Evolutionary conservation across 1,140 invertebrate genomes (phyloP).

Genomic region (Scylla paramamosain): DNA sequence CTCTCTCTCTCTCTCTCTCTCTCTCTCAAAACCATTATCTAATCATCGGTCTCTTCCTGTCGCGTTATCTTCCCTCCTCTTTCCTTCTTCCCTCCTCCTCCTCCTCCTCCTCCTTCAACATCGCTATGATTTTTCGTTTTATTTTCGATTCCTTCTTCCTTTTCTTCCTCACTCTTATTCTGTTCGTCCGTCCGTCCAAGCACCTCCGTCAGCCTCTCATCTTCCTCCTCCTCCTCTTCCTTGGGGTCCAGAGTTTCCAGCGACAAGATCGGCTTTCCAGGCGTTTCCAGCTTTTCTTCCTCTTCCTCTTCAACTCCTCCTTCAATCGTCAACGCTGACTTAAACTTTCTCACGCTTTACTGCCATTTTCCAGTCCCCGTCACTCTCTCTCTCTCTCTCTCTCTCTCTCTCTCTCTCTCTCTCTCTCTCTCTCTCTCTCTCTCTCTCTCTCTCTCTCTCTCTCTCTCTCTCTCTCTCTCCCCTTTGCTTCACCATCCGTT

Average conservation of each 20-base stretch:
- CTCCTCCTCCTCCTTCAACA: not conserved
- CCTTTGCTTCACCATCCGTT: not conserved
- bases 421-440: slow-evolving; percentile 3
- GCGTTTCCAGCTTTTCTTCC: not conserved
- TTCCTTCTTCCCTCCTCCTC: not conserved
- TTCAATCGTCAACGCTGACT: not conserved
- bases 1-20: slow-evolving; percentile 20
- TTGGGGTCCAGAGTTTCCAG: not conserved
- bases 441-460: slow-evolving; percentile 3
- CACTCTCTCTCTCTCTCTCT: slow-evolving; percentile 10
- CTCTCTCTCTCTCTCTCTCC: not conserved
- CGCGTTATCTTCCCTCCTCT: not conserved
- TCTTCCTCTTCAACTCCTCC: not conserved
- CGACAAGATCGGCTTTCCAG: not conserved
- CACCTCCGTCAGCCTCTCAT: too few species aligned
- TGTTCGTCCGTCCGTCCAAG: too few species aligned
- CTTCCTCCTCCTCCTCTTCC: not conserved
- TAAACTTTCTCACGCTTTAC: not conserved
- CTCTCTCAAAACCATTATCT: not conserved
- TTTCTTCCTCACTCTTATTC: not conserved
- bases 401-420: slow-evolving; percentile 11
- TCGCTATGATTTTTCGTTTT: not conserved
- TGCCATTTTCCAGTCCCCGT: not conserved
- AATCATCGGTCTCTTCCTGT: not conserved
- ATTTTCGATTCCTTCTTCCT: not conserved